These are phyloP conservation scores for Drosophila baimaii DNA, from an alignment of 1,140 invertebrate genomes.

Conservation along the genomic window DNA sequence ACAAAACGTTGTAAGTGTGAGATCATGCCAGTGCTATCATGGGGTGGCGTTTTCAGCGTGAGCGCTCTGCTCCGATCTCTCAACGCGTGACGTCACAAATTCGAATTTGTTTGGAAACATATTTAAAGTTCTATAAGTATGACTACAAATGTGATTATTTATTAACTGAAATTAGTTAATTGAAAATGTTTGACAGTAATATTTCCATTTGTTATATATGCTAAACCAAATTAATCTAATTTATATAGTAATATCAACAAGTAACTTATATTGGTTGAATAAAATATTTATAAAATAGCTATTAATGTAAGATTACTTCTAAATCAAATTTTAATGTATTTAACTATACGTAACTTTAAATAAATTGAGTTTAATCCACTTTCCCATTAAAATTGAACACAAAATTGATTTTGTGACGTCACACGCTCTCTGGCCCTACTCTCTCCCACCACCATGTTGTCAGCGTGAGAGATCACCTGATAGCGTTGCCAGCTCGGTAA, in stretches of 20 bases:
- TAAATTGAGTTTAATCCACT: too few relatives aligned
- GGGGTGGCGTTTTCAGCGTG: not conserved
- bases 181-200: too few relatives aligned
- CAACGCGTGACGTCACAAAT: conserved; percentile 24
- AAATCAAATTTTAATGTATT: too few relatives aligned
- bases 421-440: not conserved
- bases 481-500: conserved; percentile 44
- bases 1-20: conserved; percentile 52
- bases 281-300: not conserved
- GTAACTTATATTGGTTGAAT: too few relatives aligned
- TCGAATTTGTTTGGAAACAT: too few relatives aligned
- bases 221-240: too few relatives aligned
- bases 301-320: not conserved
- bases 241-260: too few relatives aligned
- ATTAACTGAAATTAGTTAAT: not conserved
- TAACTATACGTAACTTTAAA: too few relatives aligned
- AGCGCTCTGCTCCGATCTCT: conserved; percentile 7
- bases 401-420: conserved; percentile 30
- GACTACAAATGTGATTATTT: fast-evolving
- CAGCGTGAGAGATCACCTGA: conserved; percentile 32
- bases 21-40: conserved; percentile 25
- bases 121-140: too few relatives aligned
- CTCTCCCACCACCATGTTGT: conserved; percentile 17
- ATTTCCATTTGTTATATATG: too few relatives aligned
- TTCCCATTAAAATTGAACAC: not conserved